Base-by-base conservation (phyloP, 1,140 invertebrate species). In the Drosophila albomicans region DNA sequence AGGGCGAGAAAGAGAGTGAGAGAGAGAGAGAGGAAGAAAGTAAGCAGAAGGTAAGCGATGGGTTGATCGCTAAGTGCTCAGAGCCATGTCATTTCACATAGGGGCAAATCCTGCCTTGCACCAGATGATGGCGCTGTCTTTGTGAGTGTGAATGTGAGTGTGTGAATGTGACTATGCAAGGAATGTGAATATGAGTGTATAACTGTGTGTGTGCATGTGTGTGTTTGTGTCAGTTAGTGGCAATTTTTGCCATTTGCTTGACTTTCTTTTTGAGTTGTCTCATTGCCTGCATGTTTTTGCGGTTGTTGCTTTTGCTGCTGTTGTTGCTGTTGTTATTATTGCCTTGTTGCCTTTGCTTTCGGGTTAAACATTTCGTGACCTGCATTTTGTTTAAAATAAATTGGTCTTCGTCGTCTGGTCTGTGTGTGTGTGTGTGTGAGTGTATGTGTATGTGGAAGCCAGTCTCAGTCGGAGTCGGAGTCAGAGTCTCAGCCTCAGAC, bases 361-460 rank as follows among this genome's bases (percentile, higher is more conserved):
- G 82, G 82, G 84, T 84, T 88, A 77, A 87, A 82, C 80, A 87
- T 87, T 88, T 87, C 82, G 82, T 87, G 82, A 87, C 82, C 82
- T 87, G 82, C 84, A 88, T 87, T 87, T 84, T 88, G 84, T 84
- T 87, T 65, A 68, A 87, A 87, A 87, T 87, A 87, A 87, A 87
- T 87, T 87, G 82, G 82, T 88, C 81, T 74, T 45, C 32, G 67
- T 45, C 28, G 67, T 62, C 57, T 52, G 10, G 8, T 3, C 38
- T 11, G 38, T 41, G 38, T 41, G 38, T 41, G 38, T 32, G 30
- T 32, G 5, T 32, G 32, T 25, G 32, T 32, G 5, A 0, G 32
- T 25, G 38, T n/a, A 2, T 41, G 11, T 32, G 32, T 32, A 7
- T 32, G 32, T 32, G 6, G 32, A 32, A 32, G 32, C 35, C 35